These are phyloP conservation scores for Drosophila atripex DNA, from an alignment of 2,888 invertebrate genomes.

Conservation along the genomic window DNA sequence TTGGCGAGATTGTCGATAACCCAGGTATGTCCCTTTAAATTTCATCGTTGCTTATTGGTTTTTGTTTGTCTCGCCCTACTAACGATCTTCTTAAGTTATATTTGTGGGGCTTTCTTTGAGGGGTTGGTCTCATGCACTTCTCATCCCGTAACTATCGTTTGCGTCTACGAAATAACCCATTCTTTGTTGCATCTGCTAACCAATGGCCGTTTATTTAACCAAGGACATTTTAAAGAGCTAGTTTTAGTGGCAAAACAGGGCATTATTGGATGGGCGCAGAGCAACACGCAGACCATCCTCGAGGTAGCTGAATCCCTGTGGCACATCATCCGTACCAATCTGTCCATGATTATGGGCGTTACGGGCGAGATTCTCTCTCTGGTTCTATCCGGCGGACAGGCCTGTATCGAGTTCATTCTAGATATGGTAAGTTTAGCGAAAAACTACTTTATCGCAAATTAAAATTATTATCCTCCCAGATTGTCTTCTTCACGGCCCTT, in stretches of 20 bases:
- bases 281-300: slow-evolving; percentile 94
- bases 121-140: slow-evolving; percentile 42
- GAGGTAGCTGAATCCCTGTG: slow-evolving; percentile 94
- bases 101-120: slow-evolving; percentile 6
- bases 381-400: slow-evolving; percentile 94
- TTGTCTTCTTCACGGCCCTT: slow-evolving; percentile 97
- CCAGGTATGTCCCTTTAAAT: slow-evolving; percentile 86
- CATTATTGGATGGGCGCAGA: slow-evolving; percentile 92
- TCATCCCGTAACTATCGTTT: slow-evolving; percentile 42
- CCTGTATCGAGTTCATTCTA: slow-evolving; percentile 93
- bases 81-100: slow-evolving; percentile 39
- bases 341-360: slow-evolving; percentile 92
- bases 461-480: slow-evolving; percentile 85
- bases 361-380: slow-evolving; percentile 94
- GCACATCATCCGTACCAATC: slow-evolving; percentile 96
- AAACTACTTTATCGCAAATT: neutral
- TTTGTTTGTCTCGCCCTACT: slow-evolving; percentile 43
- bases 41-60: slow-evolving; percentile 6
- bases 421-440: slow-evolving; percentile 87
- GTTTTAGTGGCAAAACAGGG: slow-evolving; percentile 85
- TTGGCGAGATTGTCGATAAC: slow-evolving; percentile 89
- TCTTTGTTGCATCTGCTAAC: slow-evolving; percentile 81
- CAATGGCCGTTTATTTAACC: slow-evolving; percentile 82
- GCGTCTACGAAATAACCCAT: slow-evolving; percentile 69
- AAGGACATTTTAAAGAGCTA: slow-evolving; percentile 84